A percentile compares a stretch with the other conserved stretches of the same genome.
phyloP scores from a whole-genome alignment of 2,113 vertebrate genomes.

The Hippoglossus stenolepis region DNA sequence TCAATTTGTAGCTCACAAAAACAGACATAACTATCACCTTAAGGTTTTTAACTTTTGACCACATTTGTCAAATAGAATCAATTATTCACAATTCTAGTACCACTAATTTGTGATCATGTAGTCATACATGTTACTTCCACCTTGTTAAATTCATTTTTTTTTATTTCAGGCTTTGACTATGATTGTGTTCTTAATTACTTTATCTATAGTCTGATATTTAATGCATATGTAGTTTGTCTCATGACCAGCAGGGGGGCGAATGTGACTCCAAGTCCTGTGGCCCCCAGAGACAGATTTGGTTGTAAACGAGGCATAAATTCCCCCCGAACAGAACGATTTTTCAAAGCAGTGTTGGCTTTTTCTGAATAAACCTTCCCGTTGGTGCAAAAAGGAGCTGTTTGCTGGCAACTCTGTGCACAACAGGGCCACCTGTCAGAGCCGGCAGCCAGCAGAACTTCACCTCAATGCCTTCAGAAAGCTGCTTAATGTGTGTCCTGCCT shows the following conservation, averaged over 20 bases:
- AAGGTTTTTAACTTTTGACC: too few relatives aligned
- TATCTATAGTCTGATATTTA: not conserved
- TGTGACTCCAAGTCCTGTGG: not conserved
- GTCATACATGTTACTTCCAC: not conserved
- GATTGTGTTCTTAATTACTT: not conserved
- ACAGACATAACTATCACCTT: too few relatives aligned
- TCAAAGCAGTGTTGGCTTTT: constrained; percentile 54
- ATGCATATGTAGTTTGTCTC: constrained; percentile 12
- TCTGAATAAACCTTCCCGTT: constrained; percentile 55
- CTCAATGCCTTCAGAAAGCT: constrained; percentile 61
- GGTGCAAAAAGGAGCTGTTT: constrained; percentile 53
- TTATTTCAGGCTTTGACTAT: not conserved
- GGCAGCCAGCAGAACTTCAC: constrained; percentile 59
- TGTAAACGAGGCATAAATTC: constrained; percentile 33
- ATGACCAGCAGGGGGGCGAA: constrained; percentile 34
- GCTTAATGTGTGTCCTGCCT: constrained; percentile 63
- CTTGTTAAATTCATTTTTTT: not conserved
- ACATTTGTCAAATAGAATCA: too few relatives aligned
- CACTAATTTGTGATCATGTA: not conserved
- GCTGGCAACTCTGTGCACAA: constrained; percentile 62
- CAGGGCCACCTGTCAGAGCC: constrained; percentile 70
- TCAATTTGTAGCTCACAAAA: too few relatives aligned
- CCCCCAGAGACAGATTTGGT: constrained; percentile 9
- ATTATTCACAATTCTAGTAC: too few relatives aligned
- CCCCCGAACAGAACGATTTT: constrained; percentile 46